Evolutionary conservation across 2,888 invertebrate genomes (phyloP).

Genomic region (Synanthedon vespiformis): DNA sequence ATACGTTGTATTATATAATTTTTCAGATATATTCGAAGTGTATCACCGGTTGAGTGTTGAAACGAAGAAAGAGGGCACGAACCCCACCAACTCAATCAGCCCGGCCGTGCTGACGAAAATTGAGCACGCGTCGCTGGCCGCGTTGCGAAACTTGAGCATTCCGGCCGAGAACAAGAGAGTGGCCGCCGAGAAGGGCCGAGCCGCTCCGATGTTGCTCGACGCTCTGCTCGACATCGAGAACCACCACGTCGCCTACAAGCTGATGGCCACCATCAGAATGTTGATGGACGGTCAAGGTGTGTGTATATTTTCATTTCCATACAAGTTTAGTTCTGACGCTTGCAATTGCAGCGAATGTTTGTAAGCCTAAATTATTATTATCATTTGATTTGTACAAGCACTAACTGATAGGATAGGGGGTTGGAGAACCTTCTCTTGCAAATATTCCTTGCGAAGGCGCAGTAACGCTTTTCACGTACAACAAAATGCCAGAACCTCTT

Average conservation of each 20-base stretch:
- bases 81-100: neutral
- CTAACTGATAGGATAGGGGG: too few relatives aligned
- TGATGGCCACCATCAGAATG: conserved; percentile 88
- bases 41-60: conserved; percentile 19
- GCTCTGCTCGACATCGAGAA: conserved; percentile 78
- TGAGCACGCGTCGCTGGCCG: conserved; percentile 82
- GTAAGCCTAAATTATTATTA: too few relatives aligned
- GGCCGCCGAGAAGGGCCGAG: conserved; percentile 76
- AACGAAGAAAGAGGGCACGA: neutral
- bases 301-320: conserved; percentile 1
- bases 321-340: too few relatives aligned
- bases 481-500: too few relatives aligned
- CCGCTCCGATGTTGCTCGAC: conserved; percentile 69
- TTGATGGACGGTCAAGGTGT: conserved; percentile 87
- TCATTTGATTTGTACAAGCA: too few relatives aligned
- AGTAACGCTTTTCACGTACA: too few relatives aligned
- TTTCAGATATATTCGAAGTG: conserved; percentile 44
- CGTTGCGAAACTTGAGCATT: conserved; percentile 82
- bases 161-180: conserved; percentile 79
- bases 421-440: too few relatives aligned
- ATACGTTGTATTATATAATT: neutral
- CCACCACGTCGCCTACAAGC: conserved; percentile 86
- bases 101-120: conserved; percentile 34
- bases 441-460: too few relatives aligned
- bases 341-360: too few relatives aligned